Conservation (phyloP, 2,113 vertebrate species). For the Galeopterus variegatus region DNA sequence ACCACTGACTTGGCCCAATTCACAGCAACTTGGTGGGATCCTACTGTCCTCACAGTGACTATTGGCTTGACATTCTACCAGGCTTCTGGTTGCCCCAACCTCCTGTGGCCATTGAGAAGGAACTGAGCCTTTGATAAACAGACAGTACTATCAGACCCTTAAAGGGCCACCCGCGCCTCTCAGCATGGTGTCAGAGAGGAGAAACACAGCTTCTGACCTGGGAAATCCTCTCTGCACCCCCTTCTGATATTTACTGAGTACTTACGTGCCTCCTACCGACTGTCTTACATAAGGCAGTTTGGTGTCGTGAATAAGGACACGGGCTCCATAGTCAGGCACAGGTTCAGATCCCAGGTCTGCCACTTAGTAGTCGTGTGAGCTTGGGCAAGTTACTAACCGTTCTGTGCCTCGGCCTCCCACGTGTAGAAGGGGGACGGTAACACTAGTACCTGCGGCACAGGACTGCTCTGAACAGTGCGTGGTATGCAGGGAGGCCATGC, state of each 20-base stretch:
- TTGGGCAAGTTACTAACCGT: neutral
- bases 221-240: neutral
- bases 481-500: neutral
- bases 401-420: neutral
- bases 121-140: neutral
- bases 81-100: neutral
- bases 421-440: neutral
- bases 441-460: accelerated
- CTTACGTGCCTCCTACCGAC: neutral
- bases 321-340: neutral
- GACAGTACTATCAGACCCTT: neutral
- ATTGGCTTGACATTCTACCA: neutral
- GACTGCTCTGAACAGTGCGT: neutral
- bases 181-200: neutral
- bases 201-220: neutral
- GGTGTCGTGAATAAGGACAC: neutral
- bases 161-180: neutral
- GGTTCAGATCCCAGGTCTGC: neutral
- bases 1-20: neutral
- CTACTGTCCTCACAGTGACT: neutral
- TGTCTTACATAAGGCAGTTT: neutral
- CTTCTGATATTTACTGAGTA: neutral
- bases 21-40: neutral
- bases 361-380: neutral
- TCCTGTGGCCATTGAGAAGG: neutral